Percentiles rank a stretch among this genome's conserved stretches.
phyloP scores from a whole-genome alignment of 2,888 invertebrate species.

The Agrypnus murinus region DNA sequence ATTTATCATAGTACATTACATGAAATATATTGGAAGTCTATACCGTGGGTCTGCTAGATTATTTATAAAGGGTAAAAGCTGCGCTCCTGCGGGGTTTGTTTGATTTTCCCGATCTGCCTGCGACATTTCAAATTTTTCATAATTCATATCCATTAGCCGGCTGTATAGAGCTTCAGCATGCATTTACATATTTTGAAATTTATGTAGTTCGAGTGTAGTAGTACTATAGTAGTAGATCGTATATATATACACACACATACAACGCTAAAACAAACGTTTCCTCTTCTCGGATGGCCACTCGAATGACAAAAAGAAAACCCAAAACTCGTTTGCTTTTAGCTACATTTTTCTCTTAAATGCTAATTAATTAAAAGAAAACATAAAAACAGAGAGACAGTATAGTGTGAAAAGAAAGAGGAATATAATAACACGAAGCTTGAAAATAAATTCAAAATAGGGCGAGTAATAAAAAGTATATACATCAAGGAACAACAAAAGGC shows the following conservation, averaged over 20 bases:
- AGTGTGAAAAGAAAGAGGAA: neutral
- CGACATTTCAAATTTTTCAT: slow-evolving; percentile 40
- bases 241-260: too few relatives aligned
- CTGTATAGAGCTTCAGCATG: slow-evolving; percentile 12
- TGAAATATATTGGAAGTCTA: slow-evolving; percentile 44
- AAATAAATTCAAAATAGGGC: too few relatives aligned
- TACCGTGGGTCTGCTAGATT: slow-evolving; percentile 36
- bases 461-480: neutral
- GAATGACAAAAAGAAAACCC: neutral
- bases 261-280: too few relatives aligned
- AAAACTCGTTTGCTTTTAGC: neutral
- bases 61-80: slow-evolving; percentile 49
- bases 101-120: slow-evolving; percentile 43
- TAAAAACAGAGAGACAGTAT: neutral
- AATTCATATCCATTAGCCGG: slow-evolving; percentile 31
- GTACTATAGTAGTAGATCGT: too few relatives aligned
- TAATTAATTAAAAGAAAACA: slow-evolving; percentile 3
- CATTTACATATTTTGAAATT: slow-evolving; percentile 28
- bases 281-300: neutral
- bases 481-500: slow-evolving; percentile 6
- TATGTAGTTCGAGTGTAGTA: slow-evolving; percentile 1
- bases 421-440: neutral
- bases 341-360: neutral
- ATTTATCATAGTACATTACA: slow-evolving; percentile 38
- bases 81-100: slow-evolving; percentile 38